phyloP scores from a whole-genome alignment of 2,888 invertebrate species.

The Panzeria rudis region DNA sequence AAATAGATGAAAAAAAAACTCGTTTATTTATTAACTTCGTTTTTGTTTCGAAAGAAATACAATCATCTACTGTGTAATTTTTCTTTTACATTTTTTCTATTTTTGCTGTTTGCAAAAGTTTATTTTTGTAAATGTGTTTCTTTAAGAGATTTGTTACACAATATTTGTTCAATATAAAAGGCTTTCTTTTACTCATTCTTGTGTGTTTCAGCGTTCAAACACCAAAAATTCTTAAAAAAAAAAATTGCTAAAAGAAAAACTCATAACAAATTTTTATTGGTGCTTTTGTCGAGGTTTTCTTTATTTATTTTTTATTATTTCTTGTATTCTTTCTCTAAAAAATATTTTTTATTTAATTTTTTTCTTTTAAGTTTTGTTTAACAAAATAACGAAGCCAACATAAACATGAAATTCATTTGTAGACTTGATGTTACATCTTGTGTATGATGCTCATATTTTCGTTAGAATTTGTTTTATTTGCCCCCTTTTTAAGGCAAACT shows the following conservation, averaged over 20 bases:
- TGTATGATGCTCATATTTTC: constrained; percentile 42
- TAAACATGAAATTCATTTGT: constrained; percentile 68
- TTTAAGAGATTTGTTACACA: constrained; percentile 66
- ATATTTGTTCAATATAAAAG: constrained; percentile 68
- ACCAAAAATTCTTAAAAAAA: constrained; percentile 25
- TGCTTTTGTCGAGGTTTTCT: constrained; percentile 37
- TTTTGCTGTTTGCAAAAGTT: constrained; percentile 44
- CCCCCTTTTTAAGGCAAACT: constrained; percentile 47
- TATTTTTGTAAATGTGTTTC: constrained; percentile 41
- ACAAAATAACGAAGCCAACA: constrained; percentile 64
- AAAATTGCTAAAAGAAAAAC: constrained; percentile 38
- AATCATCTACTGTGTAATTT: constrained; percentile 42
- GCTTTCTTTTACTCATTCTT: constrained; percentile 24
- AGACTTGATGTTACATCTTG: constrained; percentile 29
- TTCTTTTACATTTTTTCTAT: background rate
- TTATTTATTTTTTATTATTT: constrained; percentile 3
- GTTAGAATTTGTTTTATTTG: constrained; percentile 9
- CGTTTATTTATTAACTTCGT: constrained; percentile 72
- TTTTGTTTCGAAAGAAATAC: constrained; percentile 52
- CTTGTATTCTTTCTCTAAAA: background rate
- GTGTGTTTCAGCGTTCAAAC: constrained; percentile 27
- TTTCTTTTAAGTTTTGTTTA: constrained; percentile 48
- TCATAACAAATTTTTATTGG: constrained; percentile 73
- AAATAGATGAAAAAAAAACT: constrained; percentile 1
- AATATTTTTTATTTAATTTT: constrained; percentile 7